Conservation (phyloP, 2,113 vertebrate genomes). For the Plecotus auritus region DNA sequence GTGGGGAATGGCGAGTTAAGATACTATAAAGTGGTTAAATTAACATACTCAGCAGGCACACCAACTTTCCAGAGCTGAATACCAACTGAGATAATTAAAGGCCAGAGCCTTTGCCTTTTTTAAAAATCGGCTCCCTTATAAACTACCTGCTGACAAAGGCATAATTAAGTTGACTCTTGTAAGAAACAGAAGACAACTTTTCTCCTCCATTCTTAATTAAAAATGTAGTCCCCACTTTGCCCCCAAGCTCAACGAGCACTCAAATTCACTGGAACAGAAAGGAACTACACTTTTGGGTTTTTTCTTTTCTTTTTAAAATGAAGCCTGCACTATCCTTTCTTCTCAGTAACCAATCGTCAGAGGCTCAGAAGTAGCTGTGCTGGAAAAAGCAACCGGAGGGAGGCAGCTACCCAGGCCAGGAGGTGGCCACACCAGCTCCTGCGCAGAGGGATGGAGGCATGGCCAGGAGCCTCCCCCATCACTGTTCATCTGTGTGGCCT, state of each 20-base stretch:
- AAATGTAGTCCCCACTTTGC: neutral
- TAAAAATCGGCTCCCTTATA: constrained; percentile 50
- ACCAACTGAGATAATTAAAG: constrained; percentile 78
- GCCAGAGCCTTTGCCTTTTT: constrained; percentile 52
- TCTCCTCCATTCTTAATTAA: constrained; percentile 17
- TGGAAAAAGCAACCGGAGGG: neutral
- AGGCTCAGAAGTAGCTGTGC: neutral
- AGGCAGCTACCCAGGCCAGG: neutral
- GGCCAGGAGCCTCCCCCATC: neutral
- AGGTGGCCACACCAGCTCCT: neutral
- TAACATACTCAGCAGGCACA: constrained; percentile 55
- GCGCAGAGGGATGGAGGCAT: neutral
- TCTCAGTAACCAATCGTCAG: neutral
- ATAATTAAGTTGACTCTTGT: constrained; percentile 67
- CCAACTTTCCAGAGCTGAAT: constrained; percentile 24
- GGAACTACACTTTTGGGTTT: neutral
- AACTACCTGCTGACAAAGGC: constrained; percentile 74
- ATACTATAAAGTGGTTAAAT: constrained; percentile 41
- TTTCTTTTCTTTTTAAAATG: neutral
- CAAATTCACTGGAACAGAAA: constrained; percentile 33
- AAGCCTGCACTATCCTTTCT: neutral
- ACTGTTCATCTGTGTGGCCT: neutral
- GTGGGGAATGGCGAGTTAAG: neutral
- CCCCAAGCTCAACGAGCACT: neutral
- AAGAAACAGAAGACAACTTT: constrained; percentile 16